These are phyloP conservation scores for Rhingia rostrata DNA, from an alignment of 2,888 invertebrate species.

Conservation along the genomic window DNA sequence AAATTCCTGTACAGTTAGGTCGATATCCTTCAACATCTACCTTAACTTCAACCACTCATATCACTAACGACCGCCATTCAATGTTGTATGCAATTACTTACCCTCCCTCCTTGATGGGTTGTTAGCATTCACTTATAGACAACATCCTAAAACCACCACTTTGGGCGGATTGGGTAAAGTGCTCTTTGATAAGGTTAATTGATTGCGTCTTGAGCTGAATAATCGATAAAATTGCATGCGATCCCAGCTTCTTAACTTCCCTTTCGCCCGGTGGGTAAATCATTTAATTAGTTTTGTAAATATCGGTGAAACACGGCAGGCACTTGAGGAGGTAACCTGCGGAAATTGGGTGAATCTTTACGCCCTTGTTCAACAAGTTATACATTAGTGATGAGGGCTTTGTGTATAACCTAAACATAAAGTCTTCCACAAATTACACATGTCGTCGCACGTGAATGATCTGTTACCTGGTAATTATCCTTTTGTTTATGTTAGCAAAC, in stretches of 20 bases:
- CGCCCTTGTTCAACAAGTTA: constrained; percentile 18
- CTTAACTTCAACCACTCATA: background rate
- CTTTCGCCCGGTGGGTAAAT: background rate
- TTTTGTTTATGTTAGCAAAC: no score
- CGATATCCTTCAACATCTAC: background rate
- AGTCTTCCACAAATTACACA: constrained; percentile 13
- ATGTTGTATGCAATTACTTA: background rate
- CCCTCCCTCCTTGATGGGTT: background rate
- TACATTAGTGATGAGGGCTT: constrained; percentile 29
- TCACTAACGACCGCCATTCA: background rate
- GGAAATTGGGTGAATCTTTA: constrained; percentile 2
- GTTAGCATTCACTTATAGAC: background rate
- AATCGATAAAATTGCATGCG: constrained; percentile 1
- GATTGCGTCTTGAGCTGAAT: background rate
- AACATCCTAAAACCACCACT: background rate
- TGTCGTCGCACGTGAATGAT: constrained; percentile 8
- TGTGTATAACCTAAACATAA: background rate
- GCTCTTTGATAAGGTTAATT: background rate
- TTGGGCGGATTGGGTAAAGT: background rate
- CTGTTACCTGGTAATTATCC: constrained; percentile 14
- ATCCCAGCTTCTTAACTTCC: background rate
- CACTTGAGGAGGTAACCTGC: background rate
- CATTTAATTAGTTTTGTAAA: constrained; percentile 5
- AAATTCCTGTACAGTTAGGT: background rate
- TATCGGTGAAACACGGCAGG: background rate